Evolutionary conservation across 2,888 invertebrate species (phyloP).

Genomic region (Uloborus plumipes): DNA sequence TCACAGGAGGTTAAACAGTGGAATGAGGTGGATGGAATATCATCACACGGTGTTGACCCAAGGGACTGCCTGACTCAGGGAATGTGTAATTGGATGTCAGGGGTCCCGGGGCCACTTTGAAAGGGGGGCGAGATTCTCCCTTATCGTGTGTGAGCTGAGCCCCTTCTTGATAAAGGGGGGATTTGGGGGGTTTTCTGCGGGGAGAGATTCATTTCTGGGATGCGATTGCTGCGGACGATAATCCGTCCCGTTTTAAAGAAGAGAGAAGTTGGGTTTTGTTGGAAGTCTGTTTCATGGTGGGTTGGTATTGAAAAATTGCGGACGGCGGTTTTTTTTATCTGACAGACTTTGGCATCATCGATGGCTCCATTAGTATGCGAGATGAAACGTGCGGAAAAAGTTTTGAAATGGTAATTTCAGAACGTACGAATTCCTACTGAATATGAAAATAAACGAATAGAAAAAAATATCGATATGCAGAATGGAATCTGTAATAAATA

Average conservation of each 20-base stretch:
- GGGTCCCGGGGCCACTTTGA: conserved; percentile 50
- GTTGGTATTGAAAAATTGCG: no score
- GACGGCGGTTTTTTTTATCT: no score
- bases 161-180: conserved; percentile 43
- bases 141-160: conserved; percentile 49
- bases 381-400: no score
- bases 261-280: neutral
- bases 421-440: no score
- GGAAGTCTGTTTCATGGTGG: no score
- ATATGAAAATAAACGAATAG: no score
- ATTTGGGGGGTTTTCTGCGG: conserved; percentile 29
- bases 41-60: conserved; percentile 54
- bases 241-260: conserved; percentile 29
- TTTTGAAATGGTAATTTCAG: no score
- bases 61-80: conserved; percentile 58
- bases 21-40: neutral
- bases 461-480: no score
- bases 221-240: conserved; percentile 17
- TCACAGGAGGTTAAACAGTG: conserved; percentile 27
- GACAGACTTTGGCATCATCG: no score
- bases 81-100: conserved; percentile 63
- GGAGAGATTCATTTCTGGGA: conserved; percentile 39
- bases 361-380: no score
- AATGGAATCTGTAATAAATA: no score
- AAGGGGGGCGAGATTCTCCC: conserved; percentile 39